Percentiles rank a stretch among this genome's conserved stretches.
Evolutionary conservation across 2,888 invertebrate genomes (phyloP).

Genomic region (Drosophila flavopinicola): DNA sequence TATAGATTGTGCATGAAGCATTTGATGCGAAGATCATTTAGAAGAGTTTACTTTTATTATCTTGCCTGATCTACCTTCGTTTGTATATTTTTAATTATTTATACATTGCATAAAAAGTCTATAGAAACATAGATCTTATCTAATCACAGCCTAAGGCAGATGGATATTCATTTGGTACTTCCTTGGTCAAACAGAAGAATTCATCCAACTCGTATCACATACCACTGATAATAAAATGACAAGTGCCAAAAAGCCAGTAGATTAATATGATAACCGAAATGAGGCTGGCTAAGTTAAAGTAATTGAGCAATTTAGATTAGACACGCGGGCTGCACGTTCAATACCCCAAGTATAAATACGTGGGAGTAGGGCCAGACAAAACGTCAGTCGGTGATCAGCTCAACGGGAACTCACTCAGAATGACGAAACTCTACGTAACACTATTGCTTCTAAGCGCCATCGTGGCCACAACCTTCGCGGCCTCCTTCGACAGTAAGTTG

Average conservation of each 20-base stretch:
- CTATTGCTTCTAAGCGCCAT: slow-evolving; percentile 28
- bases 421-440: slow-evolving; percentile 16
- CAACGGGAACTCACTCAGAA: slow-evolving; percentile 16
- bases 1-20: neutral
- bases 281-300: slow-evolving; percentile 10
- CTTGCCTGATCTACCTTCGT: neutral
- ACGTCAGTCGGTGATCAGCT: slow-evolving; percentile 26
- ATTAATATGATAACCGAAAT: slow-evolving; percentile 31
- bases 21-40: neutral
- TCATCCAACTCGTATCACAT: slow-evolving; percentile 6
- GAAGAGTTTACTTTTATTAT: neutral
- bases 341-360: slow-evolving; percentile 32
- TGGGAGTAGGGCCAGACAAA: neutral
- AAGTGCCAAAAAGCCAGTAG: slow-evolving; percentile 26
- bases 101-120: neutral
- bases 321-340: neutral
- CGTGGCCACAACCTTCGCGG: slow-evolving; percentile 17
- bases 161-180: slow-evolving; percentile 1
- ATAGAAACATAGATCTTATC: neutral
- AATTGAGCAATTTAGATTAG: slow-evolving; percentile 39
- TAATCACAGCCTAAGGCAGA: neutral
- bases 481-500: slow-evolving; percentile 36
- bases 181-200: neutral
- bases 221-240: slow-evolving; percentile 7
- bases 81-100: neutral